Evolutionary conservation across 1,140 invertebrate species (phyloP).

Genomic region (Trialeurodes vaporariorum): DNA sequence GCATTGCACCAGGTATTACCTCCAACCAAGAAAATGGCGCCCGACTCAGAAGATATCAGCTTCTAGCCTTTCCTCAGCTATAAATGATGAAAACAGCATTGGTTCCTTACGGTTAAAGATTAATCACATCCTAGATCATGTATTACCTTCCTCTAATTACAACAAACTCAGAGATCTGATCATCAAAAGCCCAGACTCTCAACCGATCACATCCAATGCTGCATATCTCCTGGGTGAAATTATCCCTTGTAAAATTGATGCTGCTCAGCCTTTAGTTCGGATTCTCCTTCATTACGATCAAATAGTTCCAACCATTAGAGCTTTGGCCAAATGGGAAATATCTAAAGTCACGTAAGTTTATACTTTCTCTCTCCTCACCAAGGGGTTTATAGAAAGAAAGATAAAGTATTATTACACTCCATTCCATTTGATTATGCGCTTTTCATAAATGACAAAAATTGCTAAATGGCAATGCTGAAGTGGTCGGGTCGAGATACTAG

Average conservation of each 20-base stretch:
- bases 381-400: no score
- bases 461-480: no score
- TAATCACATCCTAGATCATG: constrained; percentile 77
- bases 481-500: no score
- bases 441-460: no score
- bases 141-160: constrained; percentile 70
- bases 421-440: no score
- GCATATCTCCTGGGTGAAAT: constrained; percentile 73
- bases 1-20: constrained; percentile 58
- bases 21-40: constrained; percentile 63
- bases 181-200: constrained; percentile 54
- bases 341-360: constrained; percentile 74
- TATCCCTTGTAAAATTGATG: constrained; percentile 69
- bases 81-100: constrained; percentile 33
- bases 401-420: no score
- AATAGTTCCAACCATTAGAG: constrained; percentile 67
- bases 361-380: no score
- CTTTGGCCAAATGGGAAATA: constrained; percentile 73
- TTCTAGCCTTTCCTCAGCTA: constrained; percentile 5
- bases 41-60: constrained; percentile 38
- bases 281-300: constrained; percentile 72
- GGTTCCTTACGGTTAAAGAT: constrained; percentile 73
- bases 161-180: constrained; percentile 60
- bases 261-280: constrained; percentile 71
- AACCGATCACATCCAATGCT: constrained; percentile 72